Evolutionary conservation across 2,797 vertebrate species (phyloP).

Genomic region (Picus viridis): DNA sequence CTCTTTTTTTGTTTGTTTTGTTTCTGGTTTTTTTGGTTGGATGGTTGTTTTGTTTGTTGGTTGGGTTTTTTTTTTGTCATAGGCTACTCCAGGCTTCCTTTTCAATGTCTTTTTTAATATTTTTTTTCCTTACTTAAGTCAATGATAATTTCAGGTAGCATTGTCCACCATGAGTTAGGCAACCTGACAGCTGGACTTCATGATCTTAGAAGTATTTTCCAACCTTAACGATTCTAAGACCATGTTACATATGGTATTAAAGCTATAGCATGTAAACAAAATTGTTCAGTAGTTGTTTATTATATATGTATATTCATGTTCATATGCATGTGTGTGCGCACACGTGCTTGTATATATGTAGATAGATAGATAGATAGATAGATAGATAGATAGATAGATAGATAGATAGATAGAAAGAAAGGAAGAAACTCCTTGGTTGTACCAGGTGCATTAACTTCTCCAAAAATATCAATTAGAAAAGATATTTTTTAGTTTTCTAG

Average conservation of each 20-base stretch:
- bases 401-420: no score
- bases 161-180: no score
- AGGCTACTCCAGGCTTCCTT: conserved; percentile 48
- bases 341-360: no score
- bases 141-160: neutral
- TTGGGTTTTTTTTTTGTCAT: neutral
- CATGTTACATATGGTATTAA: conserved; percentile 21
- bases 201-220: no score
- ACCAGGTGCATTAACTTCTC: neutral
- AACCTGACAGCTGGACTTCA: no score
- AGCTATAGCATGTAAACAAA: conserved; percentile 18
- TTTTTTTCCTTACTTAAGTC: conserved; percentile 38
- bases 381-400: no score
- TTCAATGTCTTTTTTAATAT: conserved; percentile 35
- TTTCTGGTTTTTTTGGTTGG: no score
- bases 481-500: neutral
- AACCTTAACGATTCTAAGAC: neutral
- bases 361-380: neutral
- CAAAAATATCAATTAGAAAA: neutral
- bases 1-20: neutral
- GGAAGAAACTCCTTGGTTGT: neutral
- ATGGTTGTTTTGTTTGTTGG: no score
- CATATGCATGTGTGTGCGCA: neutral
- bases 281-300: neutral
- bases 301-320: neutral